Evolutionary conservation across 2,113 vertebrate genomes (phyloP).

Genomic region (Esox niger): DNA sequence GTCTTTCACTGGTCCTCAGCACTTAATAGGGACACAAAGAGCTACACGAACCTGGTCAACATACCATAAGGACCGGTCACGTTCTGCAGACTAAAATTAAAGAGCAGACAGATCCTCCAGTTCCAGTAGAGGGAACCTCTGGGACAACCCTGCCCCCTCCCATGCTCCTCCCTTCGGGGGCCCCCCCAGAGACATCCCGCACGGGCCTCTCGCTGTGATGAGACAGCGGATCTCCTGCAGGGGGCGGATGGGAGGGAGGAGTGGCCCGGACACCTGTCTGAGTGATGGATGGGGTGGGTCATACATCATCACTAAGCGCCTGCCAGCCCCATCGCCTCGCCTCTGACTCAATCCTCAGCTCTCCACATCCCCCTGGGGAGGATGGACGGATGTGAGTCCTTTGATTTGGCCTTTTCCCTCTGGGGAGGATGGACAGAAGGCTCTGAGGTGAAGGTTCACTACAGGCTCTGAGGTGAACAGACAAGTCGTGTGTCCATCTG

Average conservation of each 20-base stretch:
- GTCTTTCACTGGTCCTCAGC: no score
- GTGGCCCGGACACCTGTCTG: conserved; percentile 13
- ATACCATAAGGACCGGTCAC: no score
- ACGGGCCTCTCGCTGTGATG: conserved; percentile 47
- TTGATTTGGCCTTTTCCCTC: conserved; percentile 19
- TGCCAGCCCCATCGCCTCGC: neutral
- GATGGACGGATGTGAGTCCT: neutral
- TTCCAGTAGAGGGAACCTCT: no score
- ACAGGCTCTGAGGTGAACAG: neutral
- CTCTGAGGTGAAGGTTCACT: neutral
- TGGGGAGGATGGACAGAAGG: neutral
- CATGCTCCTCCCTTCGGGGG: no score
- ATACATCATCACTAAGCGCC: conserved; percentile 51
- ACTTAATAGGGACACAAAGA: no score
- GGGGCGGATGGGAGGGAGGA: conserved; percentile 9
- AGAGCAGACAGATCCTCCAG: no score
- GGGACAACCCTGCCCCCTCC: no score
- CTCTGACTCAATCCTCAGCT: neutral
- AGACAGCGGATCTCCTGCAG: conserved; percentile 46
- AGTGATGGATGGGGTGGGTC: conserved; percentile 43
- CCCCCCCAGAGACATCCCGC: neutral
- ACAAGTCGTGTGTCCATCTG: neutral
- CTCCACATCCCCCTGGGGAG: conserved; percentile 20
- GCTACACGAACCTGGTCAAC: no score
- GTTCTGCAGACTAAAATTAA: no score